A percentile compares a stretch with the other conserved stretches of the same genome.
These are phyloP conservation scores for Leptonema lineaticorne DNA, from an alignment of 1,140 invertebrate genomes.

Conservation along the genomic window DNA sequence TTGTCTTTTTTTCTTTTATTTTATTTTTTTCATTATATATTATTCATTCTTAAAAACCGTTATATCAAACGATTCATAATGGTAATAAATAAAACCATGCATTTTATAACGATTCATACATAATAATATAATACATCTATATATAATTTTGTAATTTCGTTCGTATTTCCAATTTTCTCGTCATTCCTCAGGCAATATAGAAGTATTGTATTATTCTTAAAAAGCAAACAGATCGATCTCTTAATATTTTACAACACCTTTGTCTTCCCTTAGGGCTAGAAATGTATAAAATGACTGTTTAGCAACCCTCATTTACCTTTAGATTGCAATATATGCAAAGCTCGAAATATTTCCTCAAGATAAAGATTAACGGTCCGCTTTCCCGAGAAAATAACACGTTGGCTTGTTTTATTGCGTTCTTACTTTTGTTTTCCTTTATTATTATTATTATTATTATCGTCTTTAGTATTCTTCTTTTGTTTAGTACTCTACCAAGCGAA, in stretches of 20 bases:
- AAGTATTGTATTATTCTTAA: not conserved
- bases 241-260: not conserved
- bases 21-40: not conserved
- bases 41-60: not conserved
- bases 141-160: not conserved
- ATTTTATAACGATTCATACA: not conserved
- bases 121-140: not conserved
- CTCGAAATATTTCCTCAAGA: not conserved
- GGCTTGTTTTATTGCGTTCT: too few species aligned
- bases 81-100: not conserved
- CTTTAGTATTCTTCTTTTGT: too few species aligned
- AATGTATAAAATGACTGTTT: too few species aligned
- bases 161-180: not conserved
- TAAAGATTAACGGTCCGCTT: not conserved
- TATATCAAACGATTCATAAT: not conserved
- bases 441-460: too few species aligned
- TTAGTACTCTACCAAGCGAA: too few species aligned
- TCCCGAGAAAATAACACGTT: not conserved
- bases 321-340: not conserved
- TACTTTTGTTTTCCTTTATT: too few species aligned
- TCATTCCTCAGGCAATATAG: not conserved
- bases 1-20: conserved; percentile 39
- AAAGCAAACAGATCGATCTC: conserved; percentile 11
- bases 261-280: not conserved
- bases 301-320: too few species aligned